Evolutionary conservation across 2,113 vertebrate species (phyloP), one percentile per base, ranked within the genome.

Genomic region (Gnathonemus echidnorhynchus): DNA sequence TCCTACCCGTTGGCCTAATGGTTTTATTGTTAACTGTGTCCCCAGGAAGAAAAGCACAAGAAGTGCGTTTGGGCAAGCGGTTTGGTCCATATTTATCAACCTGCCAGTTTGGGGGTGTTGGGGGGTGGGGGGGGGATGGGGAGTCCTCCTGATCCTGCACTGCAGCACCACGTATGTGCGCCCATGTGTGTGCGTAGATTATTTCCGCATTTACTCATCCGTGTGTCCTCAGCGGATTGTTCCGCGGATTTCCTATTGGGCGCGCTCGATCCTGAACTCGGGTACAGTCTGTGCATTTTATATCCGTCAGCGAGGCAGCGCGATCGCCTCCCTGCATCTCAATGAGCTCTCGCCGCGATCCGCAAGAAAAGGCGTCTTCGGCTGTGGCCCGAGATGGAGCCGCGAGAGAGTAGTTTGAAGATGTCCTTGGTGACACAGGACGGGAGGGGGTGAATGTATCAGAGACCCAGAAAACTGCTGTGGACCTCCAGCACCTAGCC

Each of bases 1-100:
- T 74, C 31, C 52, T 89, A 88, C 88, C 66, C 90, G 89, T 91
- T 89, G 58, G 90, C 90, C 90, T 89, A 35, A 31, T 90, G 90
- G 91, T 87, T 86, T 88, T 88, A 80, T 86, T 88, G 90, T 87
- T 91, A 91, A 90, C 90, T 89, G 91, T 90, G 90, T 92, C 52
- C 88, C 83, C 24, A n/a, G 58, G 39, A 80, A 88, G 88, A 53
- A 91, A 86, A 88, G 89, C 88, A 86, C 45, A 87, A 56, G 86
- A 85, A 50, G 83, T 88, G 89, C 88, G 92, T 90, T 90, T 92
- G 91, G 87, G 91, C 92, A 92, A 90, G 92, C 86, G 90, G 90
- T 91, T 90, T 87, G 89, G 90, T 89, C 39, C 50, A 17, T 24
- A 87, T 53, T 87, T 53, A 48, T 87, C 35, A 52, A 35, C 27